Evolutionary conservation across 2,113 vertebrate species (phyloP), one percentile per base, ranked within the genome.

Genomic region (Dunckerocampus dactyliophorus): DNA sequence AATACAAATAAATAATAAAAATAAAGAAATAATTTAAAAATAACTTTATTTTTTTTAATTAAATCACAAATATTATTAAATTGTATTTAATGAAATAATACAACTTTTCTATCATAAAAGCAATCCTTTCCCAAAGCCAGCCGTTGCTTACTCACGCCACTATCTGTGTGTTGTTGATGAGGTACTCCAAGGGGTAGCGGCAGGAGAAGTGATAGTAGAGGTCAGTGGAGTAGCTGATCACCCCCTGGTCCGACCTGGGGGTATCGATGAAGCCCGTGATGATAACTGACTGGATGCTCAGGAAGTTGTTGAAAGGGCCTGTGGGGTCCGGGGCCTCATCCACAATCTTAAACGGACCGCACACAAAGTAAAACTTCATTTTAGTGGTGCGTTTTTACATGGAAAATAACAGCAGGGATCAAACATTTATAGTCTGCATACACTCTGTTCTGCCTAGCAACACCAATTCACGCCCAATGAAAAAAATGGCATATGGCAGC

Each of bases 161-260:
- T 47, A 92, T 86, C 69, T 88, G 49, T 46, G 88, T 91, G 80
- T 92, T 90, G 80, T 92, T 92, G 39, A 92, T 43, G 22, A 92
- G 75, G 63, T 92, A 92, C 65, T 92, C 88, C 53, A 93, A 77
- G 0, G 91, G 91, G 73, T 92, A 92, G 39, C 79, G 85, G 71
- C 92, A 93, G 65, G 91, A 89, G 71, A 93, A 92, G 49, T 86
- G 85, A 49, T 92, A 93, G 85, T 89, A 89, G 16, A 93, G 83
- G 64, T 92, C 90, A 14, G 92, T 92, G 63, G 84, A 66, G 67
- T 90, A 93, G 79, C 90, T 90, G 73, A 93, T 85, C 22, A 89
- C 0, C 3, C 90, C 89, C 12, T 42, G 57, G 6, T 75, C 67
- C 1, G 87, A 55, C 31, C 31, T 58, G 10, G 86, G 79, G 0